Evolutionary conservation across 2,888 invertebrate species (phyloP), one percentile per base, ranked within the genome.

Genomic region (Thysanoteuthis rhombus): DNA sequence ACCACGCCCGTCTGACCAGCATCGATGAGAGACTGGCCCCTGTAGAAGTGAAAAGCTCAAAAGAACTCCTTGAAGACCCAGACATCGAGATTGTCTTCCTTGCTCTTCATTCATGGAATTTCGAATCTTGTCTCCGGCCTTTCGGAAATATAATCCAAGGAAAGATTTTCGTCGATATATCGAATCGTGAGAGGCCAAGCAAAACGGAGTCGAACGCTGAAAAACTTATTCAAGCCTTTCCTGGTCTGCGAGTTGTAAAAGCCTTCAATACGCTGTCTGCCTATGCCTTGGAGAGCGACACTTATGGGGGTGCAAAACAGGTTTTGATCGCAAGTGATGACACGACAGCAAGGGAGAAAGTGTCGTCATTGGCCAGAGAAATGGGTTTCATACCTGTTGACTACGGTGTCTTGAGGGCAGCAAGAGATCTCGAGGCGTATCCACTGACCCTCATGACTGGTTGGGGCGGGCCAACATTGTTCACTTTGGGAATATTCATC

Each of bases 221-320:
- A 93, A 45, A n/a, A 25, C 25, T 92, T 5, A 19, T 38, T n/a
- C 4, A 28, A 5, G 45, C 45, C n/a, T 92, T 92, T 16, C 95
- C 95, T 5, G 90, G 94, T 2, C 95, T 96, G 12, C 93, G 93
- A 2, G 95, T 96, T 89, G 96, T 96, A 19, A 96, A 96, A 94
- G 96, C 95, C 0, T 96, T 96, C 94, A 96, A 96, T 94, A 95
- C 96, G 12, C 94, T 96, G n/a, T 96, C 96, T 5, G 95, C 96
- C 19, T 96, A 95, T 93, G 94, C 95, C 12, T 95, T 96, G 95
- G 96, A 96, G 93, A 95, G 95, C 93, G 95, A 95, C 45, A 94
- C 94, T 90, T 95, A 94, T 25, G 95, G 95, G 0, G 95, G 95
- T 36, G 95, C 95, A 75, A 94, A 94, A 45, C 36, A 93, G 39